phyloP scores from a whole-genome alignment of 2,888 invertebrate species.

The Micoletzkya japonica region DNA sequence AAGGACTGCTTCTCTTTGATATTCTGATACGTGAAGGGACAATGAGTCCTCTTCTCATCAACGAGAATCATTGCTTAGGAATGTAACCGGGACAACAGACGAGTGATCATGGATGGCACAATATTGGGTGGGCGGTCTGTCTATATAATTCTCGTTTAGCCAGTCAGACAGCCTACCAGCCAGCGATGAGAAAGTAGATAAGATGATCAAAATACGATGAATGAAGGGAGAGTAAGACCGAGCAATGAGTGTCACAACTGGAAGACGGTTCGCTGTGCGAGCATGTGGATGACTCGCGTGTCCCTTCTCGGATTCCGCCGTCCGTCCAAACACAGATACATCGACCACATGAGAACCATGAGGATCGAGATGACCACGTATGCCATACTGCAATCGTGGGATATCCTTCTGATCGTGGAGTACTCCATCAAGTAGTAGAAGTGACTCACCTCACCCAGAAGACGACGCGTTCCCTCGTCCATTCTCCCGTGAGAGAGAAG shows the following conservation, averaged over 20 bases:
- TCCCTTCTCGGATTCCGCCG: constrained; percentile 43
- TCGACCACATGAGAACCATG: constrained; percentile 51
- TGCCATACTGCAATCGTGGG: constrained; percentile 43
- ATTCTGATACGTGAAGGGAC: no score
- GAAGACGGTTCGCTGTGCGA: constrained; percentile 49
- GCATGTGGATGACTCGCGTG: constrained; percentile 51
- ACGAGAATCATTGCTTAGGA: no score
- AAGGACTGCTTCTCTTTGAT: no score
- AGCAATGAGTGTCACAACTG: constrained; percentile 7
- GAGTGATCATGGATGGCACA: no score
- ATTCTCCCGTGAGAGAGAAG: constrained; percentile 32
- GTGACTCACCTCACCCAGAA: constrained; percentile 38
- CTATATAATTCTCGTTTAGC: not conserved
- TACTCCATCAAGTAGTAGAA: not conserved
- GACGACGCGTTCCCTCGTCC: constrained; percentile 45
- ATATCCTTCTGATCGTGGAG: not conserved
- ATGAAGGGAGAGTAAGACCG: no score
- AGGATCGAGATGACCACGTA: constrained; percentile 53
- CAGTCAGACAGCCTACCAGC: not conserved
- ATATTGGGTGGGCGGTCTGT: not conserved
- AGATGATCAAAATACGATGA: no score
- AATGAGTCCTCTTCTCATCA: no score
- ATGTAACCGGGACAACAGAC: no score
- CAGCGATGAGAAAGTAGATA: not conserved
- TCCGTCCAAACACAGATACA: constrained; percentile 49